Conservation (phyloP, 1,140 invertebrate species). For the Adelges cooleyi region DNA sequence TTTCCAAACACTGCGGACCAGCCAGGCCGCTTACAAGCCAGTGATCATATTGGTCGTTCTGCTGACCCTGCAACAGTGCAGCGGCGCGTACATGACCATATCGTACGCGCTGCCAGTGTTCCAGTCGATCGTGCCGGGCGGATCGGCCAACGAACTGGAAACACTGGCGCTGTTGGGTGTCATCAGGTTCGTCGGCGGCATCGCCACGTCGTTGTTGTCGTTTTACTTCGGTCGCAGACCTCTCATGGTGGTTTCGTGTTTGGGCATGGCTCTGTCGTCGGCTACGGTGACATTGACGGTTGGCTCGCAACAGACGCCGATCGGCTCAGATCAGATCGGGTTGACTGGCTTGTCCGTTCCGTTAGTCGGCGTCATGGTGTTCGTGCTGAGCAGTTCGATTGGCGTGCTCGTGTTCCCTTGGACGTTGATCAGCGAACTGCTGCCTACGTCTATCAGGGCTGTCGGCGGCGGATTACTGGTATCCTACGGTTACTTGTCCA, state of each 20-base stretch:
- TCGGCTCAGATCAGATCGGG: no score
- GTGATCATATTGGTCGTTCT: slow-evolving; percentile 41
- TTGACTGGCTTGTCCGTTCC: slow-evolving; percentile 33
- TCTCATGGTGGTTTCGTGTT: slow-evolving; percentile 42
- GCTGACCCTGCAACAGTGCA: slow-evolving; percentile 47
- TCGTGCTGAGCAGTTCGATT: slow-evolving; percentile 44
- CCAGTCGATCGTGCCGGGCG: slow-evolving; percentile 39
- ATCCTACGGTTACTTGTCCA: slow-evolving; percentile 48
- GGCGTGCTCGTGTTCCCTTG: slow-evolving; percentile 52
- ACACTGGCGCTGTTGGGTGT: slow-evolving; percentile 43
- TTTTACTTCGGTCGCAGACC: slow-evolving; percentile 44
- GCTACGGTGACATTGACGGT: neutral
- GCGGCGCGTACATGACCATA: slow-evolving; percentile 51
- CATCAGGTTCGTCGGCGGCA: slow-evolving; percentile 43
- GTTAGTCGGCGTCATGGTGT: slow-evolving; percentile 41
- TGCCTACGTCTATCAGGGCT: slow-evolving; percentile 39
- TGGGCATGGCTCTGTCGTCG: slow-evolving; percentile 41
- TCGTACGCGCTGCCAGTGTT: slow-evolving; percentile 55
- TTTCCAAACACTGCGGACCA: slow-evolving; percentile 9
- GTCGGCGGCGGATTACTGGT: slow-evolving; percentile 46
- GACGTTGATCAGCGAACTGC: slow-evolving; percentile 45
- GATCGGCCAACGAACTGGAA: slow-evolving; percentile 38
- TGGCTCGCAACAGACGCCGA: no score
- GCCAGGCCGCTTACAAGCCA: slow-evolving; percentile 40
- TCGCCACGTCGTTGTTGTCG: slow-evolving; percentile 41